Conservation (phyloP, 2,113 vertebrate species). For the Hemibagrus wyckioides region DNA sequence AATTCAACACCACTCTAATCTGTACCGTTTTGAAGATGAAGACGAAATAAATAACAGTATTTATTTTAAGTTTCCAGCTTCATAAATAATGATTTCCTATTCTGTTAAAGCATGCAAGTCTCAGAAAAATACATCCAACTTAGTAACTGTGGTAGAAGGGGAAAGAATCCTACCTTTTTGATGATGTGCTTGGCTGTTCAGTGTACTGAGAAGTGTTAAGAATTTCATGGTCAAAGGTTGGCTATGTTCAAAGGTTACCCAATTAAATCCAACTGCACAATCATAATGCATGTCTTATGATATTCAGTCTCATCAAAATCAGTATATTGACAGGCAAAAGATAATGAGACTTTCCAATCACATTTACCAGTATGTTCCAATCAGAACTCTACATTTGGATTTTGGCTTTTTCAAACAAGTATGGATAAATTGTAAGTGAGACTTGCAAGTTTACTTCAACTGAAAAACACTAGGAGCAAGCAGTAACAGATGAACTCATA, state of each 20-base stretch:
- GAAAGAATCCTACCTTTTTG: constrained; percentile 53
- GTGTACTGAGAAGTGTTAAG: not conserved
- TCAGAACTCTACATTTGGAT: not conserved
- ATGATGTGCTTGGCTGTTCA: constrained; percentile 50
- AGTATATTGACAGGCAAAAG: not conserved
- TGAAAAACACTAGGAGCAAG: not conserved
- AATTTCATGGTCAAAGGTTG: constrained; percentile 64
- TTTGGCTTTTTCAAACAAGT: not conserved
- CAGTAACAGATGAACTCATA: not conserved
- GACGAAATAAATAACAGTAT: not conserved
- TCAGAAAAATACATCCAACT: not conserved
- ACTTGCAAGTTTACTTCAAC: not conserved
- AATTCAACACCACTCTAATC: not conserved
- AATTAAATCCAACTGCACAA: constrained; percentile 68
- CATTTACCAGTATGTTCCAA: not conserved
- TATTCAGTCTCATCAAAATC: not conserved
- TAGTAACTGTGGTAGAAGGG: not conserved
- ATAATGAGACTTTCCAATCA: not conserved
- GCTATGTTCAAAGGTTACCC: constrained; percentile 69
- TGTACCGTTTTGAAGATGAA: not conserved
- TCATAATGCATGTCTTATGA: constrained; percentile 43
- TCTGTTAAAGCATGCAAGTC: not conserved
- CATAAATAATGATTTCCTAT: not conserved
- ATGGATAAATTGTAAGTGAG: not conserved
- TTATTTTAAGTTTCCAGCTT: not conserved